Base-by-base conservation (phyloP, 1,140 invertebrate species). In the Brachystomella parvula region DNA sequence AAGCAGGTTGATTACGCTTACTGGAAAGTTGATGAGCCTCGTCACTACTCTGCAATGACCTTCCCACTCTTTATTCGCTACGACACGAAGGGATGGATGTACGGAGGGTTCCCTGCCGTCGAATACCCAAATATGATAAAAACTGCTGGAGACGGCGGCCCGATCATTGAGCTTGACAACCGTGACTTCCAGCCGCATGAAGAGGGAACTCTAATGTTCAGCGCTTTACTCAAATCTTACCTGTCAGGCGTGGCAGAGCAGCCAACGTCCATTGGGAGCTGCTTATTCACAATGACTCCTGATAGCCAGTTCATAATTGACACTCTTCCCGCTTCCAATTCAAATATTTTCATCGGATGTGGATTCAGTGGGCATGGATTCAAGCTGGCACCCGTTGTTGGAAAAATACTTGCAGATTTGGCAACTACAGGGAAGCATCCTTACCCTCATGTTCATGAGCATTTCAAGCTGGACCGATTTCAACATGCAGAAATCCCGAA, bases 321-420 rank as follows among this genome's bases (percentile, higher is more conserved):
- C 29, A 60, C 3, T 29, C 12, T 62, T 26, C 61, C 30, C 17
- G 29, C 9, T 26, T 19, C 3, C 12, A 21, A 64, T 9, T 19
- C n/a, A 29, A 49, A 44, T 28, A 6, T 66, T n/a, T 12, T 61
- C 31, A 28, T 66, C 30, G 65, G 65, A 1, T 61, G 58, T 61
- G 65, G 65, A 47, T 66, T 66, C 44, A 62, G 57, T 24, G 65
- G 65, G 21, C 65, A 66, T 61, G 65, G 65, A 53, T 66, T 66
- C 57, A 66, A 66, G 33, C 29, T 66, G 35, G 58, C 35, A 24
- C 58, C 60, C 1, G 58, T 66, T 21, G 59, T 66, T 30, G 65
- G 65, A 19, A 47, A 3, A 32, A 32, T 66, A 19, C 59, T 66
- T 1, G 57, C 59, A 9, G 17, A 61, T 6, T 35, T 12, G 28